These are phyloP conservation scores for Melanerpes formicivorus DNA, from an alignment of 2,113 vertebrate species.

Conservation along the genomic window DNA sequence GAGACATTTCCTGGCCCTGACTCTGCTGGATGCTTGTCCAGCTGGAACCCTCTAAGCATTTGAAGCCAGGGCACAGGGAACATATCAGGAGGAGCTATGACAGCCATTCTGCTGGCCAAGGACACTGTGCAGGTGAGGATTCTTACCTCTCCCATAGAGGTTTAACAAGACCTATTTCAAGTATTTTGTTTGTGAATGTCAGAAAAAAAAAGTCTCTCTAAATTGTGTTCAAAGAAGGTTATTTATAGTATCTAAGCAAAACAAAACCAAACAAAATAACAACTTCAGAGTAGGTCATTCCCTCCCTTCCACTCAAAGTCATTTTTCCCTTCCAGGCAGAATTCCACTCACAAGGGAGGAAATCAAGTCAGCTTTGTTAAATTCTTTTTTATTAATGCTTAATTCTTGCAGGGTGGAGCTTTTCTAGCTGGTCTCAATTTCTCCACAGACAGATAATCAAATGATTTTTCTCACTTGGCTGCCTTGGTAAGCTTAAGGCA, in stretches of 20 bases:
- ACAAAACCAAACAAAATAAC: neutral
- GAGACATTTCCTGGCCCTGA: neutral
- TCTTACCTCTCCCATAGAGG: neutral
- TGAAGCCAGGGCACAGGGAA: neutral
- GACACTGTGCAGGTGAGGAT: neutral
- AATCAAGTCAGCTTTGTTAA: neutral
- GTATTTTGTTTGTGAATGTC: neutral
- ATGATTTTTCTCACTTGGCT: neutral
- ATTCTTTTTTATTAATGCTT: neutral
- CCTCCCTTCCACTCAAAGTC: neutral
- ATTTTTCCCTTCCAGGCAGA: neutral
- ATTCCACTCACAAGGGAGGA: neutral
- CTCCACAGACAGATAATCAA: neutral
- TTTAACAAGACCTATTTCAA: neutral
- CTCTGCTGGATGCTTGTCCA: neutral
- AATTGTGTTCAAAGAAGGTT: neutral
- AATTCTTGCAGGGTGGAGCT: neutral
- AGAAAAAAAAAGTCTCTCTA: neutral
- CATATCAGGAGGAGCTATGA: rapidly evolving
- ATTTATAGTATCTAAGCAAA: neutral
- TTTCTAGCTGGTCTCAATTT: neutral
- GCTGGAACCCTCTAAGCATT: neutral
- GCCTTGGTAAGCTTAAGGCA: neutral
- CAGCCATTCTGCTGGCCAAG: neutral
- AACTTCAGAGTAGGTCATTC: neutral